These are phyloP conservation scores for Esox niger DNA, from an alignment of 2,113 vertebrate species.

Conservation along the genomic window DNA sequence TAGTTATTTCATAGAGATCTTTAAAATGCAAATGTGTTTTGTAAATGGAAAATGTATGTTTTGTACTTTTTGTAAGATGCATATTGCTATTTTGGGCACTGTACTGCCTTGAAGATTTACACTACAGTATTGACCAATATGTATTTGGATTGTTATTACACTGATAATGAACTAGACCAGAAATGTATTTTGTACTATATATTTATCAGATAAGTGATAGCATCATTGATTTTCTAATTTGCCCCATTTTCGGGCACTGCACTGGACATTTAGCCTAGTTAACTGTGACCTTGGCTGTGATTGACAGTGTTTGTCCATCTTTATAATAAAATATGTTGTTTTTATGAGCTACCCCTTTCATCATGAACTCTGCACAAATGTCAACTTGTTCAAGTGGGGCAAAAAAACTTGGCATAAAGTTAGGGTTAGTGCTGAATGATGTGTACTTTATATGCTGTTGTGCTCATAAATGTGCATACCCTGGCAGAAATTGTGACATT, in stretches of 20 bases:
- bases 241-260: no score
- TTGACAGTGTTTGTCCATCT: neutral
- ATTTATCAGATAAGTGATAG: no score
- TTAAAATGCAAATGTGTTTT: conserved; percentile 9
- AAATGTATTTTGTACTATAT: neutral
- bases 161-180: neutral
- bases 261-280: no score
- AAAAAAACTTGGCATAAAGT: neutral
- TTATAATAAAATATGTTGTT: neutral
- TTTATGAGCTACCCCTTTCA: neutral
- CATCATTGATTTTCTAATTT: no score
- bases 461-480: no score
- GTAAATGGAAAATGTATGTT: conserved; percentile 2
- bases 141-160: neutral
- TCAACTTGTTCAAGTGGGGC: neutral
- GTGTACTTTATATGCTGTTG: no score
- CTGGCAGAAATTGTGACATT: no score
- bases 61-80: conserved; percentile 5
- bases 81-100: neutral
- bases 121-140: neutral
- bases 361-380: neutral
- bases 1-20: neutral
- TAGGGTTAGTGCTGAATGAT: no score
- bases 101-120: conserved; percentile 2
- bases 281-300: no score